These are phyloP conservation scores for Empidonax alnorum DNA, from an alignment of 2,113 vertebrate species.

Conservation along the genomic window DNA sequence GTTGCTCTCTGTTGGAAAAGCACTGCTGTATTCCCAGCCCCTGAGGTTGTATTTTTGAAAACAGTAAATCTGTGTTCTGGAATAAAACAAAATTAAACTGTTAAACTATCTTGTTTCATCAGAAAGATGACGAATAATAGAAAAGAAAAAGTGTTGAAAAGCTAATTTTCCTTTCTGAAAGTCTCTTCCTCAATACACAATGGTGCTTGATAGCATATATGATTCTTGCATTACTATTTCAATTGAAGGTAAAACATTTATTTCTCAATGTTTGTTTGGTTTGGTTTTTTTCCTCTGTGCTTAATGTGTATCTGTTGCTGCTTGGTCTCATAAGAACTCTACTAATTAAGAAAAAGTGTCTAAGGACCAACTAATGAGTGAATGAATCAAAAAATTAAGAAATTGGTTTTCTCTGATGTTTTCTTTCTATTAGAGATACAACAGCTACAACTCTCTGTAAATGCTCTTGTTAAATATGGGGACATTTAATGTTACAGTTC, in stretches of 20 bases:
- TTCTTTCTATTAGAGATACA: not conserved
- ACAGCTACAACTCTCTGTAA: not conserved
- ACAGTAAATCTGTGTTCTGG: not conserved
- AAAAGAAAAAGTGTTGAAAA: not conserved
- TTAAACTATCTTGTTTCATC: not conserved
- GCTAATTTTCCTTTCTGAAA: not conserved
- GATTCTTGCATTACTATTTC: not conserved
- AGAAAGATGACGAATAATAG: not conserved
- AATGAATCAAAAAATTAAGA: not conserved
- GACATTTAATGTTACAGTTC: not conserved
- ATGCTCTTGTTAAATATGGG: not conserved
- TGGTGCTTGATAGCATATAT: not conserved
- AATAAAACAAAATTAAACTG: not conserved
- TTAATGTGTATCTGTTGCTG: not conserved
- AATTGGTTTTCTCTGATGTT: not conserved
- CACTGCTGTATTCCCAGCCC: not conserved
- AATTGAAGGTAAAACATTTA: constrained; percentile 4
- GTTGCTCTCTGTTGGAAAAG: not conserved
- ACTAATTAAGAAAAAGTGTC: constrained; percentile 14
- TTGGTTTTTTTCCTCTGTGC: not conserved
- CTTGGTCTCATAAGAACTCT: constrained; percentile 3
- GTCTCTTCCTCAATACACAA: not conserved
- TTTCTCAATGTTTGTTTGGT: not conserved
- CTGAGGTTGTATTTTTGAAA: not conserved
- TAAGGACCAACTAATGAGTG: not conserved